These are phyloP conservation scores for Neodon shergylaensis DNA, from an alignment of 2,113 vertebrate genomes.

Conservation along the genomic window DNA sequence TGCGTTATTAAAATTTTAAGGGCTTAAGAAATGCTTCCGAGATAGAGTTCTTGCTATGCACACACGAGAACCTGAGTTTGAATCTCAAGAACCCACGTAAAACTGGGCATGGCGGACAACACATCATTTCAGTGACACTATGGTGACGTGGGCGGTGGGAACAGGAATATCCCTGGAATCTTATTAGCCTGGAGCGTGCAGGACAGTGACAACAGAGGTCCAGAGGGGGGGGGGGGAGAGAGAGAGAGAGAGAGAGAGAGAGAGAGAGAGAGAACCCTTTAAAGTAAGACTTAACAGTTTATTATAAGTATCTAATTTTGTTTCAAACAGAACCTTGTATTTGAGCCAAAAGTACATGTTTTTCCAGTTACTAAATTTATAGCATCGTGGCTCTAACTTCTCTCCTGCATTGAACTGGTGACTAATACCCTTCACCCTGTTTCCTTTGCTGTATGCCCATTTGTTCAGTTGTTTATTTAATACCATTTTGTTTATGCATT, in stretches of 20 bases:
- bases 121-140: background rate
- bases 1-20: background rate
- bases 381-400: background rate
- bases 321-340: constrained; percentile 31
- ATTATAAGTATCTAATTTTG: constrained; percentile 8
- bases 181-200: too few relatives aligned
- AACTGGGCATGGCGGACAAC: background rate
- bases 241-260: background rate
- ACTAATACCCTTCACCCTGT: background rate
- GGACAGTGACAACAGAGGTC: too few relatives aligned
- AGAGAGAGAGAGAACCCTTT: background rate
- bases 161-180: too few relatives aligned
- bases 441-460: constrained; percentile 29
- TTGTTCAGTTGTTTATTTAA: constrained; percentile 65
- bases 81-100: background rate
- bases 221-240: background rate
- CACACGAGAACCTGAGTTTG: background rate
- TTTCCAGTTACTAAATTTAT: background rate
- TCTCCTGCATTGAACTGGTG: background rate
- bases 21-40: background rate
- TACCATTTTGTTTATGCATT: constrained; percentile 13
- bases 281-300: background rate
- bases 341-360: constrained; percentile 34
- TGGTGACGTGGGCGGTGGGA: background rate
- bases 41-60: background rate